phyloP scores from a whole-genome alignment of 2,113 vertebrate species.

The Pavo muticus region DNA sequence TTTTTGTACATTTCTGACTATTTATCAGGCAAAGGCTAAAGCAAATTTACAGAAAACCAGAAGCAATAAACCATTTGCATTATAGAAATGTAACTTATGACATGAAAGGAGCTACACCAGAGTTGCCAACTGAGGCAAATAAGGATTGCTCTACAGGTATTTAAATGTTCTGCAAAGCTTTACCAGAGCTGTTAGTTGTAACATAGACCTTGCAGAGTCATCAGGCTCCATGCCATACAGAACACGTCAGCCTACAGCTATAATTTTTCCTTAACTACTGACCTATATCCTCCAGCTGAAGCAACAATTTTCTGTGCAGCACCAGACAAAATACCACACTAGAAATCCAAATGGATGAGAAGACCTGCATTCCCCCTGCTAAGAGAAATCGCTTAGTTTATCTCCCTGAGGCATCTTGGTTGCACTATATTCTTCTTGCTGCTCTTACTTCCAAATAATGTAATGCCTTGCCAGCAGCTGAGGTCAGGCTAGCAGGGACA shows the following conservation, averaged over 20 bases:
- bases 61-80: background rate
- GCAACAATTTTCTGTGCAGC: background rate
- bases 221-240: accelerated
- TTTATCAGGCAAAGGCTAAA: background rate
- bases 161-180: background rate
- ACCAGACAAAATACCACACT: background rate
- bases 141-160: background rate
- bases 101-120: background rate
- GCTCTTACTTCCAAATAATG: background rate
- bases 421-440: background rate
- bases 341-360: background rate
- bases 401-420: background rate
- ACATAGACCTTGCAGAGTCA: background rate
- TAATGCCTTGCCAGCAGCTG: background rate
- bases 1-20: background rate
- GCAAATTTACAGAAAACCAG: background rate
- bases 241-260: background rate
- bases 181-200: background rate
- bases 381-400: background rate
- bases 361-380: accelerated
- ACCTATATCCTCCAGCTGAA: background rate
- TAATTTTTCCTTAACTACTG: background rate
- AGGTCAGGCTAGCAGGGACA: background rate
- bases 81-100: background rate
- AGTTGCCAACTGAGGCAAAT: background rate